Evolutionary conservation across 2,888 invertebrate species (phyloP).

Genomic region (Sipha maydis): DNA sequence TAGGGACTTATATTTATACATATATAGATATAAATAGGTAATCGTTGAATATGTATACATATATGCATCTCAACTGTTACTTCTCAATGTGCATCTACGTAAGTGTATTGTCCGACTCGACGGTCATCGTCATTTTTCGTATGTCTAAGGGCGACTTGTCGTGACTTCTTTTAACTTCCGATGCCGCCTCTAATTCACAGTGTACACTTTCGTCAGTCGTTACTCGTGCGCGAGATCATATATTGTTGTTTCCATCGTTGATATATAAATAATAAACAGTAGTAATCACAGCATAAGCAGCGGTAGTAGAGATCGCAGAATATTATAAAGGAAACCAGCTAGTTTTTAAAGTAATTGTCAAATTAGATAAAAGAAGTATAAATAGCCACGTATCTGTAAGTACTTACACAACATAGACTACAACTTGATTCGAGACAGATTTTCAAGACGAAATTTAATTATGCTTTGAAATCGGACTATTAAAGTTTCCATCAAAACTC

Average conservation of each 20-base stretch:
- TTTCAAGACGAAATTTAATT: too few relatives aligned
- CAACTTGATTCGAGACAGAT: too few relatives aligned
- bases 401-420: too few relatives aligned
- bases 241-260: not conserved
- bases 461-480: too few relatives aligned
- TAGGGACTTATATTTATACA: not conserved
- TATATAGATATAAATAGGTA: not conserved
- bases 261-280: too few relatives aligned
- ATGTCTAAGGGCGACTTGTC: slow-evolving; percentile 1
- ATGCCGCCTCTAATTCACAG: not conserved
- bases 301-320: too few relatives aligned
- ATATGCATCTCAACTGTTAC: not conserved
- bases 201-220: not conserved
- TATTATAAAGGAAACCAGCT: too few relatives aligned
- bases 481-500: too few relatives aligned
- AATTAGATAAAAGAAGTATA: too few relatives aligned
- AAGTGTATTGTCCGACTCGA: not conserved
- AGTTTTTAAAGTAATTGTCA: too few relatives aligned
- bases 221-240: slow-evolving; percentile 17
- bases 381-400: too few relatives aligned
- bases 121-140: not conserved
- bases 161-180: slow-evolving; percentile 39
- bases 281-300: too few relatives aligned
- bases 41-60: not conserved
- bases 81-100: not conserved